A percentile compares a stretch with the other conserved stretches of the same genome.
phyloP scores from a whole-genome alignment of 1,140 invertebrate genomes.

The Heliothis subflexa region DNA sequence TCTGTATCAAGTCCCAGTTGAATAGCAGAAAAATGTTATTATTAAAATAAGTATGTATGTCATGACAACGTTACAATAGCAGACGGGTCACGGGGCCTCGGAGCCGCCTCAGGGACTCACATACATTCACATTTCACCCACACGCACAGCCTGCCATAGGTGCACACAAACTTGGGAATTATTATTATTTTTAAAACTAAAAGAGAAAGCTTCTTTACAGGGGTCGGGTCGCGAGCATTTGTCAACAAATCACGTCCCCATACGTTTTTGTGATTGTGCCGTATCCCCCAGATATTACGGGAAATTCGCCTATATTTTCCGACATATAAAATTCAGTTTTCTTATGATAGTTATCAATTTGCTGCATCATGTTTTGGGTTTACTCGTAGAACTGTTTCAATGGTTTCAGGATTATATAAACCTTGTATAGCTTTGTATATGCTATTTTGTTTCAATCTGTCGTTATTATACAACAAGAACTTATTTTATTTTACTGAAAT shows the following conservation, averaged over 20 bases:
- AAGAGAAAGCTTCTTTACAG: constrained; percentile 57
- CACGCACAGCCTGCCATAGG: constrained; percentile 50
- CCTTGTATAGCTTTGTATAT: no score
- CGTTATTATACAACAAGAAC: no score
- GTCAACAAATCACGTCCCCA: constrained; percentile 73
- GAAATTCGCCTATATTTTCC: constrained; percentile 19
- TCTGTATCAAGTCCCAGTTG: constrained; percentile 6
- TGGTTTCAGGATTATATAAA: constrained; percentile 25
- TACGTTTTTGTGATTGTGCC: constrained; percentile 61
- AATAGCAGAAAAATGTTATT: constrained; percentile 37
- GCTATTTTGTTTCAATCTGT: no score
- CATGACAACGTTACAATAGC: constrained; percentile 26
- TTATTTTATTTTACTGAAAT: no score
- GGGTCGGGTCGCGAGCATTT: constrained; percentile 63
- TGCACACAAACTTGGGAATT: constrained; percentile 37
- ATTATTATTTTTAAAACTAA: constrained; percentile 60
- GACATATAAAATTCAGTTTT: neutral
- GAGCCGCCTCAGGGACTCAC: neutral
- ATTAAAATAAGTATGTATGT: constrained; percentile 35
- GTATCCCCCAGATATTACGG: neutral
- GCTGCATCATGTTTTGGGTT: neutral
- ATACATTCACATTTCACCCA: neutral
- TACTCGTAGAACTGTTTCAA: neutral
- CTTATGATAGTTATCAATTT: neutral
- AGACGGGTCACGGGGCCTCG: constrained; percentile 16